Evolutionary conservation across 2,888 invertebrate genomes (phyloP).

Genomic region (Chymomyza caudatula): DNA sequence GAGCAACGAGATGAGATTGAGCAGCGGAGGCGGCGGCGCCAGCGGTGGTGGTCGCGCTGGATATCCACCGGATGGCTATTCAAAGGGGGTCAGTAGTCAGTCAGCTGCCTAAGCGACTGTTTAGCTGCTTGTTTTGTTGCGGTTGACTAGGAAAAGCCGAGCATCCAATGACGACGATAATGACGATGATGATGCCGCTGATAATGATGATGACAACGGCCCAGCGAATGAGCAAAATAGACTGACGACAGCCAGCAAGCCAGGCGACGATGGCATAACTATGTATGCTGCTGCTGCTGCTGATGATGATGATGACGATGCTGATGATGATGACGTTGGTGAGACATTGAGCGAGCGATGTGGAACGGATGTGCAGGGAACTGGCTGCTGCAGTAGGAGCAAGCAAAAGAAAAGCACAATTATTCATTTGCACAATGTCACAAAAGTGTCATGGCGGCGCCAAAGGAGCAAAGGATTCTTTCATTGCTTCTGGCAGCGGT

Average conservation of each 20-base stretch:
- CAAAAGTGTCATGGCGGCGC: constrained; percentile 73
- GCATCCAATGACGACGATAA: background rate
- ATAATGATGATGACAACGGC: constrained; percentile 23
- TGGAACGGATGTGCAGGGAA: constrained; percentile 65
- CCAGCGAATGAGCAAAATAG: constrained; percentile 54
- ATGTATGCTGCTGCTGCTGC: constrained; percentile 49
- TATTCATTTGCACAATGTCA: constrained; percentile 75
- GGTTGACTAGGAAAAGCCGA: constrained; percentile 33
- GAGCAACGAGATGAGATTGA: background rate
- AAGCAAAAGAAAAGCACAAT: constrained; percentile 75
- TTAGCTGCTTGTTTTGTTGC: constrained; percentile 71
- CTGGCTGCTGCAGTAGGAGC: constrained; percentile 25
- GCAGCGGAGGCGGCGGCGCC: constrained; percentile 3
- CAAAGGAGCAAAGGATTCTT: constrained; percentile 73
- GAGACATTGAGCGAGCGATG: constrained; percentile 71
- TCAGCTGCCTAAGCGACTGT: constrained; percentile 63
- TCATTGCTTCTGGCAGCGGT: constrained; percentile 15
- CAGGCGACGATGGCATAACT: constrained; percentile 30
- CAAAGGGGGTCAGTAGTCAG: constrained; percentile 68
- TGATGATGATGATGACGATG: constrained; percentile 8
- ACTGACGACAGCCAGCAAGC: constrained; percentile 56
- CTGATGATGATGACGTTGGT: constrained; percentile 23
- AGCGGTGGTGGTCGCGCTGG: constrained; percentile 13
- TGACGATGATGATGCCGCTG: constrained; percentile 11
- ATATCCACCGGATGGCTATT: constrained; percentile 63